Conservation (phyloP, 2,797 vertebrate genomes). For the Macropodus opercularis region DNA sequence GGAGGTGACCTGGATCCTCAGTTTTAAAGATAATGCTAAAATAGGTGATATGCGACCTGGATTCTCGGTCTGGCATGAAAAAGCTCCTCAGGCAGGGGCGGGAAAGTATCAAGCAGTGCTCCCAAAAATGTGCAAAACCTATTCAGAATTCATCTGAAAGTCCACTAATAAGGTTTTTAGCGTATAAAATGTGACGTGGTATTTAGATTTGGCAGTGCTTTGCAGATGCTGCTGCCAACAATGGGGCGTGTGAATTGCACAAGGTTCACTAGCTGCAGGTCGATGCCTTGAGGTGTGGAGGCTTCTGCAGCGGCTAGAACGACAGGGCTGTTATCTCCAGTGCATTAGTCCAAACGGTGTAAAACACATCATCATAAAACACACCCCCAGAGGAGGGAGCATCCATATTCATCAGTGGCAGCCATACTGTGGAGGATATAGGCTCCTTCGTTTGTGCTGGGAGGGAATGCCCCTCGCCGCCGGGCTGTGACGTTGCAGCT, state of each 20-base stretch:
- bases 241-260: background rate
- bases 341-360: slow-evolving; percentile 29
- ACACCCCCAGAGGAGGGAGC: slow-evolving; percentile 24
- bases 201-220: background rate
- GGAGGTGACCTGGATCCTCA: slow-evolving; percentile 63
- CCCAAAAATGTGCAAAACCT: slow-evolving; percentile 7
- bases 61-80: slow-evolving; percentile 48
- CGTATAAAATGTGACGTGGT: background rate
- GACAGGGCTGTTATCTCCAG: slow-evolving; percentile 32
- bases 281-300: slow-evolving; percentile 27
- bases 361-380: slow-evolving; percentile 52
- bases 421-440: slow-evolving; percentile 26
- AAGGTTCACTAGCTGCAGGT: slow-evolving; percentile 22
- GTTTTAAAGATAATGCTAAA: slow-evolving; percentile 55
- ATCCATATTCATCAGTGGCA: slow-evolving; percentile 57
- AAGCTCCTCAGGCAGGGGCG: slow-evolving; percentile 52
- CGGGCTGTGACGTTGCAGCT: slow-evolving; percentile 63
- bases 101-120: slow-evolving; percentile 15
- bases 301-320: slow-evolving; percentile 26
- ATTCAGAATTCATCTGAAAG: background rate
- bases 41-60: slow-evolving; percentile 69
- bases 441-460: slow-evolving; percentile 38
- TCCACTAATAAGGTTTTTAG: background rate
- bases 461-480: slow-evolving; percentile 72
- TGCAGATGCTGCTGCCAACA: slow-evolving; percentile 5